Conservation (phyloP, 2,797 vertebrate genomes). For the Sebastes flavidus region DNA sequence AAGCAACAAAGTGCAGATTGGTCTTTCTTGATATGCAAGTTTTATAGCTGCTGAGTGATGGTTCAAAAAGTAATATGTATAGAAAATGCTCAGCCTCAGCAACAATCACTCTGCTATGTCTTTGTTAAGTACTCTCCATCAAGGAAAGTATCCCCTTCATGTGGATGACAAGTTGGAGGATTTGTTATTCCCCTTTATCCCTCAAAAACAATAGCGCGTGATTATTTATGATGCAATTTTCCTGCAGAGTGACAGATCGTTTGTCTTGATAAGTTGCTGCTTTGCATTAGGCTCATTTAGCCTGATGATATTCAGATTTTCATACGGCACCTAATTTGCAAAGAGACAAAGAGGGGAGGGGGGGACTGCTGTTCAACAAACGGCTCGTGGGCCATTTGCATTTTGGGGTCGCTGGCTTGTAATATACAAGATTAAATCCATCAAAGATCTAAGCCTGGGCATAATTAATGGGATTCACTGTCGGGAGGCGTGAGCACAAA, state of each 20-base stretch:
- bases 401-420: constrained; percentile 79
- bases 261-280: constrained; percentile 83
- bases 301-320: constrained; percentile 86
- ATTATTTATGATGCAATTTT: constrained; percentile 84
- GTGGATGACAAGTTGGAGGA: constrained; percentile 74
- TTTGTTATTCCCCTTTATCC: constrained; percentile 79
- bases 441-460: constrained; percentile 77
- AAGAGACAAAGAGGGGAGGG: constrained; percentile 65
- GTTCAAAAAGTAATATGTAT: constrained; percentile 33
- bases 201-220: constrained; percentile 76
- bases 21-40: constrained; percentile 6
- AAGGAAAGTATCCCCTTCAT: constrained; percentile 74
- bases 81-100: constrained; percentile 41
- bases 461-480: constrained; percentile 80
- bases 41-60: constrained; percentile 33
- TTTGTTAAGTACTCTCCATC: constrained; percentile 73
- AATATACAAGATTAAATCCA: constrained; percentile 88
- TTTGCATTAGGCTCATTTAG: constrained; percentile 84
- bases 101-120: constrained; percentile 56
- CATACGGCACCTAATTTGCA: constrained; percentile 82
- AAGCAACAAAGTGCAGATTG: not conserved
- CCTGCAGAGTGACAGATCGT: constrained; percentile 80
- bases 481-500: constrained; percentile 65
- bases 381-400: constrained; percentile 72
- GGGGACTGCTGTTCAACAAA: constrained; percentile 59